Base-by-base conservation (phyloP, 2,888 invertebrate genomes). In the Xestia c-nigrum region DNA sequence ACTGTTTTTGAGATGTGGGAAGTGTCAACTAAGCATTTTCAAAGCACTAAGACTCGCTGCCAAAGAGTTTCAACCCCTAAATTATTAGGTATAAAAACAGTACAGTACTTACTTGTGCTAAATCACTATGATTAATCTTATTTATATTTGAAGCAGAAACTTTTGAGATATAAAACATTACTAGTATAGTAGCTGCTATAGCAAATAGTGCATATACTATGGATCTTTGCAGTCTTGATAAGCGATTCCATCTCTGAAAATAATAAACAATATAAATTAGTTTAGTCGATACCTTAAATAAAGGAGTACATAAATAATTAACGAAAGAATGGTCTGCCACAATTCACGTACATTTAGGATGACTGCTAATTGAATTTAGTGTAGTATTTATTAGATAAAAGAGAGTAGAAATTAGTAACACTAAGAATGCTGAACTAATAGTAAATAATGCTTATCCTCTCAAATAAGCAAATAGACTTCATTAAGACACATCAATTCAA, bases 171-270 rank as follows among this genome's bases (percentile, higher is more conserved):
- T 97, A 97, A 76, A 98, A 92, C 88, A 97, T 96, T 88, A 97
- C 97, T 87, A 98, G 93, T 82, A 97, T 92, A 71, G 97, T 97
- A 83, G 97, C 94, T 83, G 97, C 93, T 81, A 97, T 91, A 68
- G 97, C 92, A 80, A 97, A 85, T 78, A 97, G 90, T 87, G 98
- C 97, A 90, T 98, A 98, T 71, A 98, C 97, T 87, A 98, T 96
- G 90, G 98, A 98, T 85, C 98, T 97, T 93, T 99, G 99, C 90
- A 98, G 97, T 88, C 98, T 97, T 31, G 99, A 98, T 76, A 99
- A 95, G 87, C 98, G 98, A 93, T 99, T 98, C 99, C 99, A 99
- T 95, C 97, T 97, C 99, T 99, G 94, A 74, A 97, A 97, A 86
- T 79, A 59, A 67, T 79, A 59, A 67, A 57, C 47, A 46, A 50